These are phyloP conservation scores for Lithobates sylvaticus DNA, from an alignment of 2,797 vertebrate species.

Conservation along the genomic window DNA sequence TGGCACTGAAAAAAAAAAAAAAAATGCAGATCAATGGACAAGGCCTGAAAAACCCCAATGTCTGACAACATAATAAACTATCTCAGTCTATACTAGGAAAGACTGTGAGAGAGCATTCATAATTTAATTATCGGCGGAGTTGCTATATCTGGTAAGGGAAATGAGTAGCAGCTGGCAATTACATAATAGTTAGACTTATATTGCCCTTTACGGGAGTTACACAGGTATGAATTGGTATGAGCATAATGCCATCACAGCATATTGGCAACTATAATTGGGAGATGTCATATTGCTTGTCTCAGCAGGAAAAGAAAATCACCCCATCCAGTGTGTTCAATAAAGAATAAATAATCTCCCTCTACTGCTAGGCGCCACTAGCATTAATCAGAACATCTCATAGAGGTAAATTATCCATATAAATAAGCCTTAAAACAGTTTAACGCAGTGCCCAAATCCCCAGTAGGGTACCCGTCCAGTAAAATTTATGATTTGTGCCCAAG, in stretches of 20 bases:
- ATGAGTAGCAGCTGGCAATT: no score
- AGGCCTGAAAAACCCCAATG: no score
- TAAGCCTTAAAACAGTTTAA: not conserved
- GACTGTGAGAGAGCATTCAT: no score
- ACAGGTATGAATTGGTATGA: not conserved
- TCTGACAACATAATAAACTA: no score
- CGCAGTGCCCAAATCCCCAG: not conserved
- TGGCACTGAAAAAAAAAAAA: no score
- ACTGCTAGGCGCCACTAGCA: not conserved
- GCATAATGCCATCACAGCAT: not conserved
- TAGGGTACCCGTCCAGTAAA: not conserved
- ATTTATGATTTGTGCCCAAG: constrained; percentile 20
- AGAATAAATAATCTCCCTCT: constrained; percentile 19
- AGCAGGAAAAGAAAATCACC: not conserved
- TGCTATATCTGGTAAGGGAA: no score
- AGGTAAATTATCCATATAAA: constrained; percentile 14
- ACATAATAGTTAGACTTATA: not conserved
- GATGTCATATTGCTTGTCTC: constrained; percentile 4
- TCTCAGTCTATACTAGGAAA: no score
- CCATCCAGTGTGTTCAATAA: not conserved
- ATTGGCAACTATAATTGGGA: not conserved
- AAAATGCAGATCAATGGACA: no score
- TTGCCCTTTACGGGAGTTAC: no score
- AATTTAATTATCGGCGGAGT: no score
- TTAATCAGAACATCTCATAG: constrained; percentile 13